Evolutionary conservation across 2,888 invertebrate species (phyloP), one percentile per base, ranked within the genome.

Genomic region (Campoplex capitator): DNA sequence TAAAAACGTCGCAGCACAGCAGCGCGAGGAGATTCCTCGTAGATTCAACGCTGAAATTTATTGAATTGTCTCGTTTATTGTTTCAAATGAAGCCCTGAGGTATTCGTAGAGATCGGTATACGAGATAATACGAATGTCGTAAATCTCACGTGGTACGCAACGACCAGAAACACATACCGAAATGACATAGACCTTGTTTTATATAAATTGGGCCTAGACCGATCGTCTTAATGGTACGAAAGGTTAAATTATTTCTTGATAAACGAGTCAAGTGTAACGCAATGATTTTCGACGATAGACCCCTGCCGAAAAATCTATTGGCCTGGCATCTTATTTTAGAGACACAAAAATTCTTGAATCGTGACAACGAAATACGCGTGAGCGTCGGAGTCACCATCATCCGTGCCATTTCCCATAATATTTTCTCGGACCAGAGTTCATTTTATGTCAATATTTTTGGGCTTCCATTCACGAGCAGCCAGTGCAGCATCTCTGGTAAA

Each of bases 61-160:
- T 93, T 92, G 92, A 93, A 93, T 92, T 92, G 92, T 93, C 92
- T 90, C 90, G 92, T 92, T 93, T 93, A 93, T 93, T 93, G 93
- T 93, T 93, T 93, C 91, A 92, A 91, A 92, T 90, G 92, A 92
- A 91, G 90, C 89, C 89, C 67, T 23, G 51, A 89, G 91, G 90
- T 90, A 90, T 91, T 90, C 90, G 90, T 90, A 90, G 91, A 93
- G 93, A 93, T 93, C 91, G 91, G 62, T 32, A 86, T 89, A 84
- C 81, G 11, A 90, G 93, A 93, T 93, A 93, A 92, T 89, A 78
- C 75, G 65, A 86, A 88, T 85, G 89, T 89, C 90, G 92, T 92
- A 92, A 93, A 93, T 92, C 89, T 88, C 87, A 62, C 32, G 62
- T 6, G 38, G 38, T 62, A 32, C 32, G 16, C 32, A 77, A 77